Evolutionary conservation across 2,797 vertebrate species (phyloP).

Genomic region (Falco naumanni): DNA sequence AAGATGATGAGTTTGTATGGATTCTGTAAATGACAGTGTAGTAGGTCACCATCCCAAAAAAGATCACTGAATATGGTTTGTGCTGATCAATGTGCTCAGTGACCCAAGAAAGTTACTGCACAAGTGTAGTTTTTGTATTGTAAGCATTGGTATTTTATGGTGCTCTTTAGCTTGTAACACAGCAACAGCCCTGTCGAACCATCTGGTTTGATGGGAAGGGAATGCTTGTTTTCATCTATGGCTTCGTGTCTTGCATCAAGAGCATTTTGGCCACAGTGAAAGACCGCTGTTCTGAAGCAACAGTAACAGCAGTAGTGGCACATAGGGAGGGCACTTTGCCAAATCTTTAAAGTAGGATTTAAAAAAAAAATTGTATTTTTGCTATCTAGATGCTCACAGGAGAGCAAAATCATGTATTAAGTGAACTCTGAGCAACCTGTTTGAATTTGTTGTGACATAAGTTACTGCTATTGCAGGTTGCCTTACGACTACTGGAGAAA

Average conservation of each 20-base stretch:
- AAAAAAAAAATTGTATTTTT: background rate
- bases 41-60: background rate
- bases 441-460: background rate
- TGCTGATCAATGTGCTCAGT: background rate
- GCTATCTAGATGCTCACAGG: background rate
- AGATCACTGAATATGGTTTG: background rate
- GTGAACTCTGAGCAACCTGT: background rate
- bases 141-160: background rate
- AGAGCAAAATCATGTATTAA: background rate
- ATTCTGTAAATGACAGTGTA: background rate
- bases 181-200: background rate
- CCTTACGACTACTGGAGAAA: slow-evolving; percentile 90
- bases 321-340: background rate
- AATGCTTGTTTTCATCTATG: background rate
- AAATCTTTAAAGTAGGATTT: background rate
- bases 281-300: background rate
- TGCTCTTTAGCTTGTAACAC: background rate
- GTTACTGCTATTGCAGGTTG: slow-evolving; percentile 82
- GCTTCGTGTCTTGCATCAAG: background rate
- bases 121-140: background rate
- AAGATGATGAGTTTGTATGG: background rate
- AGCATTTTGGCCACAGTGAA: background rate
- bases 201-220: background rate
- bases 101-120: background rate
- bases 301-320: background rate